Percentiles rank a stretch among this genome's conserved stretches.
These are phyloP conservation scores for Kryptolebias ocellatus DNA, from an alignment of 2,797 vertebrate species.

Conservation along the genomic window DNA sequence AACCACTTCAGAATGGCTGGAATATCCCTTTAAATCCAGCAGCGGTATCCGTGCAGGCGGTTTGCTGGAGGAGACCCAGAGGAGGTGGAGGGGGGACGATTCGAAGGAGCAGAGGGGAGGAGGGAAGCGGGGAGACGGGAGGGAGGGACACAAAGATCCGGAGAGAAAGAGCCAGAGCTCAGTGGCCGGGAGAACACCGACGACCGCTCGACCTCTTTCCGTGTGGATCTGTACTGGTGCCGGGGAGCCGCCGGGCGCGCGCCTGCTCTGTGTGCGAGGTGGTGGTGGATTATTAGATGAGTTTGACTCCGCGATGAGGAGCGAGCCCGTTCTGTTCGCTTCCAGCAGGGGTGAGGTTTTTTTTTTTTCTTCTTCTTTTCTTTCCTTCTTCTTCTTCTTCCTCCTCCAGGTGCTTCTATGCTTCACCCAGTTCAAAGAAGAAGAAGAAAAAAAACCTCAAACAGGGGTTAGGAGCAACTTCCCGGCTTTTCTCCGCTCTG, in stretches of 20 bases:
- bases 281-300: constrained; percentile 60
- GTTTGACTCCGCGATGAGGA: constrained; percentile 79
- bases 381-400: background rate
- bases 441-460: too few species aligned
- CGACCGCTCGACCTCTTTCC: too few species aligned
- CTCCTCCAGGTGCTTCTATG: too few species aligned
- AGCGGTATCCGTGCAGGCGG: too few species aligned
- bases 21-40: too few species aligned
- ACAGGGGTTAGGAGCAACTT: too few species aligned
- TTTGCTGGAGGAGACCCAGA: too few species aligned
- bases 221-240: constrained; percentile 35
- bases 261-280: constrained; percentile 46
- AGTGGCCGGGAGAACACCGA: constrained; percentile 4
- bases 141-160: constrained; percentile 27
- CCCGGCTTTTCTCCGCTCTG: too few species aligned
- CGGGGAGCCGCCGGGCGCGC: constrained; percentile 58
- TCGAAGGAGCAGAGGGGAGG: too few species aligned
- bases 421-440: too few species aligned
- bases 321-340: constrained; percentile 81
- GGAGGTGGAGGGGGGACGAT: too few species aligned
- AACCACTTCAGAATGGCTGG: too few species aligned
- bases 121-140: constrained; percentile 9
- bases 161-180: constrained; percentile 42
- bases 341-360: constrained; percentile 78
- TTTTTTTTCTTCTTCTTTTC: background rate